A percentile compares a stretch with the other conserved stretches of the same genome.
These are phyloP conservation scores for Microdon myrmicae DNA, from an alignment of 2,888 invertebrate species.

Conservation along the genomic window DNA sequence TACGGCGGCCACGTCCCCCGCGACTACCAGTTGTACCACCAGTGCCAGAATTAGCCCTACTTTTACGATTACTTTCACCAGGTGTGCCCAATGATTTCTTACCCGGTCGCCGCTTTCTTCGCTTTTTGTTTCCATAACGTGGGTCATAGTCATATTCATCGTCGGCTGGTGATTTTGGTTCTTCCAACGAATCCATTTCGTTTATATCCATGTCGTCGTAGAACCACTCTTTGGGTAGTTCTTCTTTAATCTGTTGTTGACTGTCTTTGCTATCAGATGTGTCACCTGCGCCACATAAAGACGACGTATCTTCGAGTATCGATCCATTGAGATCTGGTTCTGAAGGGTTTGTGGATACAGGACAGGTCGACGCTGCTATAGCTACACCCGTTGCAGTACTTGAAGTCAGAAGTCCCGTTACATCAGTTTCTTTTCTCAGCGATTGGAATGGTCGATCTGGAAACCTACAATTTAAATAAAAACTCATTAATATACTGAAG, in stretches of 20 bases:
- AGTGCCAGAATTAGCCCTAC: constrained; percentile 53
- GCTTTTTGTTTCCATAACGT: constrained; percentile 66
- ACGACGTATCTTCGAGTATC: constrained; percentile 65
- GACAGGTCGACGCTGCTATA: constrained; percentile 54
- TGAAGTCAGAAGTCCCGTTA: constrained; percentile 56
- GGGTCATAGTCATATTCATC: constrained; percentile 91
- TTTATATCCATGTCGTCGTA: constrained; percentile 90
- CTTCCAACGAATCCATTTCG: constrained; percentile 91
- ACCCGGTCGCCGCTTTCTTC: constrained; percentile 65
- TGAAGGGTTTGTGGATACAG: constrained; percentile 53
- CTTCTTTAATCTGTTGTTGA: constrained; percentile 77
- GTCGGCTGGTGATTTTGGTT: constrained; percentile 89
- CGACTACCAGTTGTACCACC: constrained; percentile 57
- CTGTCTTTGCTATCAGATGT: constrained; percentile 83
- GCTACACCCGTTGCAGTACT: constrained; percentile 45
- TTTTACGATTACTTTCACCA: constrained; percentile 40
- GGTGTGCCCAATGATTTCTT: constrained; percentile 58
- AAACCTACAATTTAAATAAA: constrained; percentile 56
- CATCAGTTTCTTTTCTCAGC: constrained; percentile 63
- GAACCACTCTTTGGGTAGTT: constrained; percentile 85
- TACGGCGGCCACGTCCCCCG: constrained; percentile 61
- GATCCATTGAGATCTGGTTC: constrained; percentile 65
- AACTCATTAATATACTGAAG: not conserved
- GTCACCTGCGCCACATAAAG: constrained; percentile 66
- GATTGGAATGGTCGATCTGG: constrained; percentile 66